Evolutionary conservation across 92 coral and sea anemone species (phyloP).

Genomic region (Paragorgia papillata): DNA sequence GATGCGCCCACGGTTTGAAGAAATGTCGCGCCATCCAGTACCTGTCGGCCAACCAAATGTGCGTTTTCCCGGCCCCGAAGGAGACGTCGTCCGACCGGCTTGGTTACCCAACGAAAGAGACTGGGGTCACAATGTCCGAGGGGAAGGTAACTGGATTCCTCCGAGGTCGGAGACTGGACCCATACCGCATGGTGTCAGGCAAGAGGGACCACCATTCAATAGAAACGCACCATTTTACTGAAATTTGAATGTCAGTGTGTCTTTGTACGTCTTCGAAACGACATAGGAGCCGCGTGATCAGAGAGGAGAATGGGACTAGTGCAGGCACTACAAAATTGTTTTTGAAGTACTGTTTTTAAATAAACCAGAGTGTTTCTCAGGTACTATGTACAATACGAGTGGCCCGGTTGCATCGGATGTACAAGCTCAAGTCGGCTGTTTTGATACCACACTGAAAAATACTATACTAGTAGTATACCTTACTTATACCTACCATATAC

Average conservation of each 20-base stretch:
- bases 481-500: no score
- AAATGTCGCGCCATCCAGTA: conserved; percentile 63
- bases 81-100: conserved; percentile 63
- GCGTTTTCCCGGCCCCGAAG: conserved; percentile 78
- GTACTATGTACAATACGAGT: no score
- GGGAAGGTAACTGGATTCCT: conserved; percentile 93
- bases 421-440: no score
- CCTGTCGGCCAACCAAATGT: conserved; percentile 52
- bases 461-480: no score
- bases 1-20: conserved; percentile 78
- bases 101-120: conserved; percentile 85
- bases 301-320: neutral
- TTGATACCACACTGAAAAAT: no score
- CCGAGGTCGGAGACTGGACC: conserved; percentile 55
- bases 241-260: neutral
- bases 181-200: conserved; percentile 12
- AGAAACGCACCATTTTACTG: conserved; percentile 25
- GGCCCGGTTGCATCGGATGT: no score
- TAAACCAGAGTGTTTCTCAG: no score
- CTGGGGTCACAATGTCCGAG: conserved; percentile 78
- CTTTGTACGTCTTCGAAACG: neutral
- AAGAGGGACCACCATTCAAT: conserved; percentile 24
- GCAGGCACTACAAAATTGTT: no score
- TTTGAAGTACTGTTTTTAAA: no score
- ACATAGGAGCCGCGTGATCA: neutral